Base-by-base conservation (phyloP, 2,888 invertebrate species). In the Brachynemurus nebulosus region DNA sequence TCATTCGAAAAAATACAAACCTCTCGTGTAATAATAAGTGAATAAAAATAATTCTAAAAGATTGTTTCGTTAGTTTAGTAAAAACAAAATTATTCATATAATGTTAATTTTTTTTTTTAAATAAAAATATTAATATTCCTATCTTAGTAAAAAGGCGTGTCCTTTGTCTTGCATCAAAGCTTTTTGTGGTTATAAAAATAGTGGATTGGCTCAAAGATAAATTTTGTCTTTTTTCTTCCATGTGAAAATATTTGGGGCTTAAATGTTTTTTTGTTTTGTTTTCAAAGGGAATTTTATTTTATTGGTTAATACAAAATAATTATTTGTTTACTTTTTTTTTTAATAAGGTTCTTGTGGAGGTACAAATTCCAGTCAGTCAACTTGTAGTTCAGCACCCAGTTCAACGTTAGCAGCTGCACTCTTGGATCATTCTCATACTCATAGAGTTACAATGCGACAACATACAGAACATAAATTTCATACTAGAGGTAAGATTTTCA, bases 321-420 rank as follows among this genome's bases (percentile, higher is more conserved):
- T 36, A 14, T 12, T 14, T 16, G 3, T 39, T 39, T 8, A 9
- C 36, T 9, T 35, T n/a, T 35, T 12, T 35, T 12, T 14, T n/a
- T 35, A 25, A 21, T 18, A 12, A 42, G 41, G 41, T 23, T 35
- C 42, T 25, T 45, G 40, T 18, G 36, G 18, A 17, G 35, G 27
- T n/a, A 45, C 18, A 19, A 27, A 20, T 50, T 52, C 44, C 48
- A 48, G 42, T 46, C 55, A 30, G 57, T 50, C 58, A 2, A 46
- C 58, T 5, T 56, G 56, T 40, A 49, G 55, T 37, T 62, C 64
- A 46, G 67, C 67, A 50, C 67, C 69, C 23, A 37, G 37, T 44
- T 69, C 70, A 30, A 70, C 71, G 54, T 63, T 75, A 37, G 73
- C 75, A 38, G 74, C 74, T 30, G 72, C 74, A 4, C 61, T 74